Base-by-base conservation (phyloP, 1,140 invertebrate genomes). In the Antheraea mylitta region DNA sequence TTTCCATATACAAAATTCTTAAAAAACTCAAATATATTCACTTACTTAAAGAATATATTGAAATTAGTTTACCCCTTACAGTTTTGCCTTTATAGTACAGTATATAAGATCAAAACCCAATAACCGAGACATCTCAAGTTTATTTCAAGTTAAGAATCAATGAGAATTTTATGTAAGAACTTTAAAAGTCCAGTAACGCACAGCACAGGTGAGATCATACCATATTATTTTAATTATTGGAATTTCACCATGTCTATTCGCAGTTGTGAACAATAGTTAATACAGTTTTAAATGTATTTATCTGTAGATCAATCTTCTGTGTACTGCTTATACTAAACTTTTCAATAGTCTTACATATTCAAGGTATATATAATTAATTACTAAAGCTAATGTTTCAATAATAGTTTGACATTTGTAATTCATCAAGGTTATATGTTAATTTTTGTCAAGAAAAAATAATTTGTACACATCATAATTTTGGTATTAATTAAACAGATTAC, bases 401-500 rank as follows among this genome's bases (percentile, higher is more conserved):
- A 65, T 64, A 68, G 38, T 72, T 70, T 68, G 67, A 71, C 79
- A 81, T 70, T 68, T 76, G 73, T 72, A 79, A 75, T 60, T 65
- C 73, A 80, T 38, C 64, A 70, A 75, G 74, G 68, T 58, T 63
- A 66, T 36, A 70, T 72, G 65, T 13, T 73, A 63, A 73, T 59
- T 36, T 63, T 63, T 30, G 22, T 1, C 22, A 63, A 37, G 22
- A 22, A 37, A 63, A 63, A 63, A 16, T 63, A 37, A 42, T 42
- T 42, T 8, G 11, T 16, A n/a, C 0, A 53, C 45, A 53, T 53
- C 6, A 10, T n/a, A 53, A 13, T 53, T 53, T 48, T n/a, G n/a
- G 7, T 48, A 9, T 48, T 7, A 48, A 48, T 48, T 48, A 7
- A 48, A 53, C 6, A 42, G 3, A 9, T 8, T 11, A 42, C 7